Evolutionary conservation across 1,140 invertebrate species (phyloP), one percentile per base, ranked within the genome.

Genomic region (Drosophila littoralis): DNA sequence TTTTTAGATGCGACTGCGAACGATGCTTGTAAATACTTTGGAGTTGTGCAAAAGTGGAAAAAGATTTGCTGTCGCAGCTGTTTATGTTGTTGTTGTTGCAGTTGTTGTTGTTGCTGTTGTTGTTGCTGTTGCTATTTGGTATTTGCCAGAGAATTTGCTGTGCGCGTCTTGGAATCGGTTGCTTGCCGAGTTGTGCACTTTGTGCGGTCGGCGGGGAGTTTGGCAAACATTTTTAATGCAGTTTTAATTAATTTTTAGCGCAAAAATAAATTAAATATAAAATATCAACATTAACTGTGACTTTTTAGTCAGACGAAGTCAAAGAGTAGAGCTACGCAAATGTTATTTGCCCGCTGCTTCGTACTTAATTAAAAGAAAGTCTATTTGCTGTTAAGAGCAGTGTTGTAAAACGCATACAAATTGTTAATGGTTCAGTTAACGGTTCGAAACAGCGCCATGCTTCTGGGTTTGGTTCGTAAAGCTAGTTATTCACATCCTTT

Each of bases 1-100:
- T 86, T 86, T 86, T 83, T 83, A 86, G 83, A 86, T 86, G 83
- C 79, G 84, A 88, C 79, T 88, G 79, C 83, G 77, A 86, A 80
- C 69, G 83, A 88, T 70, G 83, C 83, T 82, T 88, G 83, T 88
- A 86, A 86, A 86, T 86, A 86, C 83, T 88, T 88, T 89, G 59
- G 79, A 82, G 72, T 65, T 79, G 76, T 77, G 84, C 72, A 60
- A 76, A 79, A 88, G 84, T 88, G 84, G 83, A 75, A 88, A 74
- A 77, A 77, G 84, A 88, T 86, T 86, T 86, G 74, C 79, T 88
- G 66, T 55, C 77, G 80, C 71, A 81, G 80, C 80, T 68, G 80
- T 64, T 73, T 22, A 57, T 57, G 65, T 43, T 68, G 74, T 17
- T 43, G 54, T 38, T 48, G 7, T 17, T 52, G 10, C 48, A 60